A percentile compares a stretch with the other conserved stretches of the same genome.
Conservation (phyloP, 2,888 invertebrate species). For the Drosophila macrospina region DNA sequence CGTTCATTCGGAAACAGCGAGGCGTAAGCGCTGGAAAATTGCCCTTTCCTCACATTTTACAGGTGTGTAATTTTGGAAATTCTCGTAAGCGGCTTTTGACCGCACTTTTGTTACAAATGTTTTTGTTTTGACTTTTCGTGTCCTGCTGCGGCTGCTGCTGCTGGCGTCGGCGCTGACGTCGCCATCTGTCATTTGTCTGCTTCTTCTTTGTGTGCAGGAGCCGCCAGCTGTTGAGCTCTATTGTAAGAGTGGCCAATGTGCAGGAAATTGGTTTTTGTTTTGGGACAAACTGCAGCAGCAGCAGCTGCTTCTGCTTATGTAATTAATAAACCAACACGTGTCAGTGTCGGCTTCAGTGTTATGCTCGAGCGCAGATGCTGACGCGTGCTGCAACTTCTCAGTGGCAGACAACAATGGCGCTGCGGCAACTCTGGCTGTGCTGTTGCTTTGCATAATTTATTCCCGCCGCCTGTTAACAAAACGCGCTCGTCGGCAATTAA, state of each 20-base stretch:
- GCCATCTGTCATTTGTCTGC: slow-evolving; percentile 69
- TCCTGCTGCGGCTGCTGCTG: slow-evolving; percentile 57
- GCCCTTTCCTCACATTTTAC: slow-evolving; percentile 24
- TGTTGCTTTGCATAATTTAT: slow-evolving; percentile 39
- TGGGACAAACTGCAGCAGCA: slow-evolving; percentile 49
- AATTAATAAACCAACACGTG: slow-evolving; percentile 80
- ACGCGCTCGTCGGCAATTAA: slow-evolving; percentile 42
- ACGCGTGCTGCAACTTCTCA: slow-evolving; percentile 65
- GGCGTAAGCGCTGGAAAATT: slow-evolving; percentile 42
- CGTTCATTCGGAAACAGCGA: slow-evolving; percentile 39
- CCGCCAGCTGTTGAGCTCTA: slow-evolving; percentile 70
- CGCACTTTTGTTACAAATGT: slow-evolving; percentile 26
- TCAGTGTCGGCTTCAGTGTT: slow-evolving; percentile 47
- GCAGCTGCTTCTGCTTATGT: slow-evolving; percentile 68
- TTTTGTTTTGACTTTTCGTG: slow-evolving; percentile 60
- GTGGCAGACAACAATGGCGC: slow-evolving; percentile 47
- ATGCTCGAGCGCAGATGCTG: slow-evolving; percentile 49
- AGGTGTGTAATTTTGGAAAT: slow-evolving; percentile 44
- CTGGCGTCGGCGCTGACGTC: slow-evolving; percentile 38
- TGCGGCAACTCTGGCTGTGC: slow-evolving; percentile 50
- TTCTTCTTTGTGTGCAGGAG: slow-evolving; percentile 44
- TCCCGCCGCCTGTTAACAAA: slow-evolving; percentile 35
- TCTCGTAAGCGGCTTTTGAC: slow-evolving; percentile 30
- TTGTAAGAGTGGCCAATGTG: slow-evolving; percentile 58
- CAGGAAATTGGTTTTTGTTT: slow-evolving; percentile 72